phyloP scores from a whole-genome alignment of 2,113 vertebrate species.

The Otus sunia region DNA sequence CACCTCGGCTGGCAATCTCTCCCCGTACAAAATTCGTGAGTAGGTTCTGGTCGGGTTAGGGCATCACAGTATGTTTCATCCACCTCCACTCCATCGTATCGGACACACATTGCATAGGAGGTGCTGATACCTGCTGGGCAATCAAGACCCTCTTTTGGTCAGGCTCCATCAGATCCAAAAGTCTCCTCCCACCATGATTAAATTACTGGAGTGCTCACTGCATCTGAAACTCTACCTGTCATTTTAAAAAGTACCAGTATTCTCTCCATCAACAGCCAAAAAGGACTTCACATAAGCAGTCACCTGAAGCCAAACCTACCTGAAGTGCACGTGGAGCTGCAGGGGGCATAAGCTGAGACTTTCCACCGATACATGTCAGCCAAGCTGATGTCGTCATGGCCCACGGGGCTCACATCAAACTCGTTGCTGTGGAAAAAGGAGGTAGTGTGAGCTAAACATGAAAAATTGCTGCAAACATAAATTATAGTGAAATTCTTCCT shows the following conservation, averaged over 20 bases:
- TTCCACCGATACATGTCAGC: slow-evolving; percentile 92
- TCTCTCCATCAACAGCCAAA: not conserved
- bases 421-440: slow-evolving; percentile 78
- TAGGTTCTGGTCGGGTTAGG: slow-evolving; percentile 84
- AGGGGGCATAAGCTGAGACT: slow-evolving; percentile 88
- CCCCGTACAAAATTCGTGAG: slow-evolving; percentile 85
- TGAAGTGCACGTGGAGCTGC: slow-evolving; percentile 90
- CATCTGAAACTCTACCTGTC: not conserved
- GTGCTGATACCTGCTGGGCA: slow-evolving; percentile 79
- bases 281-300: accelerated
- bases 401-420: slow-evolving; percentile 76
- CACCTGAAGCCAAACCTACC: slow-evolving; percentile 70
- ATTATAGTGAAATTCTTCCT: not conserved
- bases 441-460: not conserved
- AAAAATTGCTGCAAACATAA: not conserved
- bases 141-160: not conserved
- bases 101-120: slow-evolving; percentile 83
- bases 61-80: slow-evolving; percentile 86
- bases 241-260: not conserved
- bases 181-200: not conserved
- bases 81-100: slow-evolving; percentile 84
- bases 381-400: slow-evolving; percentile 79
- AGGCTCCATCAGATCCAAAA: not conserved
- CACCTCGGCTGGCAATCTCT: slow-evolving; percentile 88
- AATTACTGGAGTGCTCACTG: not conserved